Evolutionary conservation across 2,888 invertebrate species (phyloP).

Genomic region (Busseola fusca): DNA sequence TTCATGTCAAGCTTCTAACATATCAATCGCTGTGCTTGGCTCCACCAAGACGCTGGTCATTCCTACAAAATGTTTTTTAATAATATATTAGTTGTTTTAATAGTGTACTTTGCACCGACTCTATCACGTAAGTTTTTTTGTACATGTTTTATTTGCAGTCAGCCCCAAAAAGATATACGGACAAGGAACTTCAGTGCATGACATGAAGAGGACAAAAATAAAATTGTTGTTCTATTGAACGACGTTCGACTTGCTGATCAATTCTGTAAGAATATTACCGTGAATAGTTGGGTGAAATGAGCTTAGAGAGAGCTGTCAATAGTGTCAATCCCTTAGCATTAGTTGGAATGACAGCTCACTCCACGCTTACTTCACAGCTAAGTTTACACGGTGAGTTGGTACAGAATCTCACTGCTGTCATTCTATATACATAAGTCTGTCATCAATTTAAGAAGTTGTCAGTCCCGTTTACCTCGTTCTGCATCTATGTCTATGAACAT

Average conservation of each 20-base stretch:
- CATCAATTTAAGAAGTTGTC: not conserved
- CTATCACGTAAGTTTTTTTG: constrained; percentile 15
- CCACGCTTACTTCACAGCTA: no score
- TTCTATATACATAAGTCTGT: not conserved
- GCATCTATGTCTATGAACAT: not conserved
- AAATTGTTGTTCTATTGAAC: not conserved
- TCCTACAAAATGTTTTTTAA: constrained; percentile 11
- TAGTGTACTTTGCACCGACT: constrained; percentile 1
- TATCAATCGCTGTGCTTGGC: not conserved
- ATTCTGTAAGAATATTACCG: no score
- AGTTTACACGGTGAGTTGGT: no score
- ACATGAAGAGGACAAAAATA: not conserved
- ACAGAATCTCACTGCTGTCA: not conserved
- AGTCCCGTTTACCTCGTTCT: not conserved
- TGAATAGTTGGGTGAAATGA: no score
- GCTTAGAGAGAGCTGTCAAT: no score
- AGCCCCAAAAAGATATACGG: not conserved
- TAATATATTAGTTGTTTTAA: not conserved
- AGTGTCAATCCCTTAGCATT: no score
- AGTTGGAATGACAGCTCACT: no score
- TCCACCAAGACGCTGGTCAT: not conserved
- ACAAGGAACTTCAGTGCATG: not conserved
- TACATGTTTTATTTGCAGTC: not conserved
- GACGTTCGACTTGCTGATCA: not conserved
- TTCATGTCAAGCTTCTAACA: not conserved